Conservation (phyloP, 2,797 vertebrate species). For the Mareca penelope region DNA sequence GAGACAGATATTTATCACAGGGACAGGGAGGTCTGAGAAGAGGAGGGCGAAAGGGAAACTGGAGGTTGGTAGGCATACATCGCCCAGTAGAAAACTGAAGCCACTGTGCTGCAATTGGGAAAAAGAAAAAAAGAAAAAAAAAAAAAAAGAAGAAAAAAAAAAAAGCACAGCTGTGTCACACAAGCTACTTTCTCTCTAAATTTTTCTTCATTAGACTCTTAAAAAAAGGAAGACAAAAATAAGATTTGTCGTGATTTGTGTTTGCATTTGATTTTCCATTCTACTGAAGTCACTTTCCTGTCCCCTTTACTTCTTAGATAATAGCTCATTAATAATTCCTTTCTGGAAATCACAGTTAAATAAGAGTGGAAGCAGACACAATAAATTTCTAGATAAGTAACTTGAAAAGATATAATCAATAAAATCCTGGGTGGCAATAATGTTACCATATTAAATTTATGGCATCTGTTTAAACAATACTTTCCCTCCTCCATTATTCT, state of each 20-base stretch:
- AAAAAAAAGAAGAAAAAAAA: background rate
- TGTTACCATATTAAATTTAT: conserved; percentile 67
- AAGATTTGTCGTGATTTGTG: background rate
- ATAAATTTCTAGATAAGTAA: conserved; percentile 68
- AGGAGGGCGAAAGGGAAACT: background rate
- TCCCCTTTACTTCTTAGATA: conserved; percentile 11
- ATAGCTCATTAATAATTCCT: conserved; percentile 57
- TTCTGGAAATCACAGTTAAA: conserved; percentile 47
- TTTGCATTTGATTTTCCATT: conserved; percentile 17
- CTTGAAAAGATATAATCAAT: conserved; percentile 64
- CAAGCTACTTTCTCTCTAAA: background rate
- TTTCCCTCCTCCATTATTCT: conserved; percentile 47
- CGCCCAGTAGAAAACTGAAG: background rate
- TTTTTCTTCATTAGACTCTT: background rate
- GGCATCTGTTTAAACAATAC: conserved; percentile 72
- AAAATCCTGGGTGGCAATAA: conserved; percentile 70
- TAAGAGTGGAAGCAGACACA: conserved; percentile 37
- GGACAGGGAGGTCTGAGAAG: background rate
- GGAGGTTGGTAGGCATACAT: background rate
- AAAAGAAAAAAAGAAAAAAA: background rate
- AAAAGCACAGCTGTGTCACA: background rate
- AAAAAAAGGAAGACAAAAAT: background rate
- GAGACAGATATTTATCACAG: background rate
- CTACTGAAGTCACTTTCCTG: conserved; percentile 9
- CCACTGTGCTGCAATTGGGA: background rate